These are phyloP conservation scores for Nymphalis polychloros DNA, from an alignment of 2,888 invertebrate species.

Conservation along the genomic window DNA sequence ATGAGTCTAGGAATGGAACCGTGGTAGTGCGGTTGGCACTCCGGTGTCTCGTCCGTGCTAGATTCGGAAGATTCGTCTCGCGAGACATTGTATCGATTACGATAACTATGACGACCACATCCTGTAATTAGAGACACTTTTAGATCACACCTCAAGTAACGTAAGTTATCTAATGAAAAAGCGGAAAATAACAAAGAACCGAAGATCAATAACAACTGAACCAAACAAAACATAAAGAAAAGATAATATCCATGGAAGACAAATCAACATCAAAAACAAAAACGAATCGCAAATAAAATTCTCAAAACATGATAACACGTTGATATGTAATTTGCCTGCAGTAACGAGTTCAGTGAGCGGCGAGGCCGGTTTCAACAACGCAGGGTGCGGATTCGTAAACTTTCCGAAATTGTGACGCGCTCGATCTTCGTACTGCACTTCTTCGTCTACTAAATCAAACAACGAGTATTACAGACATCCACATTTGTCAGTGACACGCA, in stretches of 20 bases:
- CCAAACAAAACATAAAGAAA: slow-evolving; percentile 15
- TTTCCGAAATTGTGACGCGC: slow-evolving; percentile 72
- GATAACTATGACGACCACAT: slow-evolving; percentile 61
- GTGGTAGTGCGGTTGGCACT: slow-evolving; percentile 62
- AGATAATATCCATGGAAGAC: slow-evolving; percentile 22
- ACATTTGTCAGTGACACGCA: no score
- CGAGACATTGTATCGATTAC: slow-evolving; percentile 57
- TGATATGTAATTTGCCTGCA: slow-evolving; percentile 61
- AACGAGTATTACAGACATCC: neutral
- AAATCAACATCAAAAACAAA: slow-evolving; percentile 26
- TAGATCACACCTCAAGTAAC: slow-evolving; percentile 34
- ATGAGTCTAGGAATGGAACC: slow-evolving; percentile 73
- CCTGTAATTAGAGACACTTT: slow-evolving; percentile 62
- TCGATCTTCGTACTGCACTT: slow-evolving; percentile 63
- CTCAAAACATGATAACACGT: slow-evolving; percentile 9
- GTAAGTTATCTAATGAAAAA: slow-evolving; percentile 20
- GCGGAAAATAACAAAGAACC: slow-evolving; percentile 22
- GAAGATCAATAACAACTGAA: neutral
- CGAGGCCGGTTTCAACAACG: slow-evolving; percentile 65
- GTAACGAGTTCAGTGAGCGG: slow-evolving; percentile 76
- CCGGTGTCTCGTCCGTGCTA: slow-evolving; percentile 71
- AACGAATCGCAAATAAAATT: slow-evolving; percentile 32
- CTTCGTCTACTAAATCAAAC: slow-evolving; percentile 47
- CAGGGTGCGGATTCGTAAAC: slow-evolving; percentile 72
- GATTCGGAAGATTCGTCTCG: slow-evolving; percentile 71